Conservation (phyloP, 2,888 invertebrate genomes). For the Netelia inedita region DNA sequence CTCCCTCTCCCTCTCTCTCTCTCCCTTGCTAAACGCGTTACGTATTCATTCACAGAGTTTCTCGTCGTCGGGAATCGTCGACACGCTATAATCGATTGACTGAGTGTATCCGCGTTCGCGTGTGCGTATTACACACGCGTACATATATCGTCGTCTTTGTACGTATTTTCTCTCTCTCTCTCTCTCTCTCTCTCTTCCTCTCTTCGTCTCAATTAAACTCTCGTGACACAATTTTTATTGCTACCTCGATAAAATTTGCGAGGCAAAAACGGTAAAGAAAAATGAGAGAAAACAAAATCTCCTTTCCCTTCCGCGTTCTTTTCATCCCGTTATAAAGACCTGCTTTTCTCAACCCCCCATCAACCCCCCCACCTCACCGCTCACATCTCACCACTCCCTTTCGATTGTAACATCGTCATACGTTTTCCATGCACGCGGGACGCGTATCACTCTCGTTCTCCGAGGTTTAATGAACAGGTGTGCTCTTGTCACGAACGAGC, state of each 20-base stretch:
- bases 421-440: too few relatives aligned
- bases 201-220: background rate
- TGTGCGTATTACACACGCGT: constrained; percentile 6
- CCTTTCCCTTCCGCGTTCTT: constrained; percentile 56
- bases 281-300: background rate
- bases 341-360: constrained; percentile 9
- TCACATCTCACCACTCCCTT: too few relatives aligned
- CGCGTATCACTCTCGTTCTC: too few relatives aligned
- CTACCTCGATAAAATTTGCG: background rate
- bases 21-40: constrained; percentile 35
- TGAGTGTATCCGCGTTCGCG: constrained; percentile 23
- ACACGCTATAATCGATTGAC: constrained; percentile 62
- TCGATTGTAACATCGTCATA: too few relatives aligned
- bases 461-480: too few relatives aligned
- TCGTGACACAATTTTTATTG: constrained; percentile 17
- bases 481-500: too few relatives aligned
- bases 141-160: background rate
- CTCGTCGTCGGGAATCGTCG: constrained; percentile 47
- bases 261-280: background rate
- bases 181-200: constrained; percentile 23
- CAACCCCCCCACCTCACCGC: too few relatives aligned
- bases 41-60: constrained; percentile 65
- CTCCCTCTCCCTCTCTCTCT: constrained; percentile 4
- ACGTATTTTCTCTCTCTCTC: constrained; percentile 25
- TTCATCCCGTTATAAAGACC: background rate